A percentile compares a stretch with the other conserved stretches of the same genome.
Evolutionary conservation across 2,888 invertebrate species (phyloP).

Genomic region (Saturnia japonica): DNA sequence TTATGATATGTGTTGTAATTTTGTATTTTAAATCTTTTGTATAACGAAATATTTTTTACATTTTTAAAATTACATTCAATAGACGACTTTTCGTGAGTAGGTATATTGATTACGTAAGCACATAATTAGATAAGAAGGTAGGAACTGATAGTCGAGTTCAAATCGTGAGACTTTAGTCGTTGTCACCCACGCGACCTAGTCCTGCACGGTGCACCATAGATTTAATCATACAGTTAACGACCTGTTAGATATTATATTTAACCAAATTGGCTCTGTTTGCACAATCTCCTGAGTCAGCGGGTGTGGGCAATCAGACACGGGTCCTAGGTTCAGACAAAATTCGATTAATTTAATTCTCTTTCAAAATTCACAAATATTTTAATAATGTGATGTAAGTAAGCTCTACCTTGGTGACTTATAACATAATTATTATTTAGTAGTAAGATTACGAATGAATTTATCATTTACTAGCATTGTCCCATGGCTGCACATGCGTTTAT

Average conservation of each 20-base stretch:
- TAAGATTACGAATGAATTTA: too few species aligned
- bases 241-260: constrained; percentile 10
- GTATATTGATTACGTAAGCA: neutral
- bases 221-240: constrained; percentile 8
- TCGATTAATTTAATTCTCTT: neutral
- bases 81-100: neutral
- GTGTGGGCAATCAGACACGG: constrained; percentile 21
- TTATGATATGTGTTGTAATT: too few species aligned
- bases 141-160: neutral
- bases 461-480: too few species aligned
- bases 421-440: too few species aligned
- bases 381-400: too few species aligned
- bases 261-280: constrained; percentile 5
- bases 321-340: constrained; percentile 31
- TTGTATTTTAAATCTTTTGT: too few species aligned
- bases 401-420: too few species aligned
- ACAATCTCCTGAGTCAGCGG: constrained; percentile 36
- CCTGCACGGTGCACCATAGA: neutral
- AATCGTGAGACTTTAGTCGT: constrained; percentile 7
- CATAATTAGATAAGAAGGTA: neutral
- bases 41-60: too few species aligned
- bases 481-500: too few species aligned
- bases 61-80: neutral
- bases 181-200: constrained; percentile 9
- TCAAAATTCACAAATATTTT: neutral